Evolutionary conservation across 2,113 vertebrate species (phyloP).

Genomic region (Canis aureus): DNA sequence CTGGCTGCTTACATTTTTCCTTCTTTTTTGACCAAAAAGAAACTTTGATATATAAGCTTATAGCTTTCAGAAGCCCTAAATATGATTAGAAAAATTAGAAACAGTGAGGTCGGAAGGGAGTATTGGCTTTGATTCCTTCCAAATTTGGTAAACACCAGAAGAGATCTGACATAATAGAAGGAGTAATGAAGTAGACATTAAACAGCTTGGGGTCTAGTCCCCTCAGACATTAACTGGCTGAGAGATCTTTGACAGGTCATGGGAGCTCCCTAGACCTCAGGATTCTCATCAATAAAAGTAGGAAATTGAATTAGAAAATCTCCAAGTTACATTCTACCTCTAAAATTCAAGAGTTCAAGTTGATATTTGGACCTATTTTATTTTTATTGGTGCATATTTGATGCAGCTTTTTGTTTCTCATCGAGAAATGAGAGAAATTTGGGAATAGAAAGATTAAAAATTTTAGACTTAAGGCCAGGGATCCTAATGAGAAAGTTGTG

Average conservation of each 20-base stretch:
- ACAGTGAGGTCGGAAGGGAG: not conserved
- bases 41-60: conserved; percentile 62
- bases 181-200: not conserved
- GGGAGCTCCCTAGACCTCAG: not conserved
- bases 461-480: not conserved
- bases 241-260: not conserved
- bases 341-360: conserved; percentile 11
- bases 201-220: not conserved
- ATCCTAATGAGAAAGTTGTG: conserved; percentile 8
- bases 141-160: conserved; percentile 45
- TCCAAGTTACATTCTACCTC: not conserved
- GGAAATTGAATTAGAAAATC: conserved; percentile 24
- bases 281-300: not conserved
- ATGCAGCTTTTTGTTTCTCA: not conserved
- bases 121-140: conserved; percentile 46
- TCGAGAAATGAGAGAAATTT: conserved; percentile 35
- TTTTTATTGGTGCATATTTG: not conserved
- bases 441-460: not conserved
- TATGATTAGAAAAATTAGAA: conserved; percentile 64
- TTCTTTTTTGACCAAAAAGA: conserved; percentile 24
- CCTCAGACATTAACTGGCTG: conserved; percentile 8
- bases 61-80: not conserved
- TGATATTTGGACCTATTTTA: not conserved
- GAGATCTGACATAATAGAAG: not conserved
- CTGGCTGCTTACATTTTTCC: conserved; percentile 15